phyloP scores from a whole-genome alignment of 2,888 invertebrate genomes.

The Noctuana brunneofusca region DNA sequence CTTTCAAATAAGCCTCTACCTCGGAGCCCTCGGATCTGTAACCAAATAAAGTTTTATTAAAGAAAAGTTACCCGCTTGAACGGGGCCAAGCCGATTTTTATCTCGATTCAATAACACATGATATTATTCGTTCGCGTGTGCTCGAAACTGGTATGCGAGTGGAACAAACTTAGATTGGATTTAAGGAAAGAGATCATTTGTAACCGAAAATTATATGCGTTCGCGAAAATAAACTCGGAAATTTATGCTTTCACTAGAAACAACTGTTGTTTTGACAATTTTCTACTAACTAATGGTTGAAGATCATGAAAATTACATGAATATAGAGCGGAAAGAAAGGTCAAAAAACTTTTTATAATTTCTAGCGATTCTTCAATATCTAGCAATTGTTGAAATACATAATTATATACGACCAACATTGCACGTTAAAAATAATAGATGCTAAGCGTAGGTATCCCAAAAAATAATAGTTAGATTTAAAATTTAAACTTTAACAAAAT shows the following conservation, averaged over 20 bases:
- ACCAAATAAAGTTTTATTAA: constrained; percentile 67
- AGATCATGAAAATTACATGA: background rate
- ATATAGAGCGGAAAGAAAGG: background rate
- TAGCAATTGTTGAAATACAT: too few relatives aligned
- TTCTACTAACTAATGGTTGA: background rate
- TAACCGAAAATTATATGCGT: constrained; percentile 15
- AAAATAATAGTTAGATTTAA: too few relatives aligned
- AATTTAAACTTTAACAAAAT: background rate
- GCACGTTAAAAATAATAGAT: too few relatives aligned
- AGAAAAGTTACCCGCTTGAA: constrained; percentile 57
- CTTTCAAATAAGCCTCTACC: constrained; percentile 56
- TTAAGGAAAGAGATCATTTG: constrained; percentile 23
- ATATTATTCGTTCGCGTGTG: constrained; percentile 58
- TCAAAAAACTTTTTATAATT: background rate
- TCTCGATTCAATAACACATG: constrained; percentile 50
- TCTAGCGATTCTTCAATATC: too few relatives aligned
- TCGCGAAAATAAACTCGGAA: constrained; percentile 21
- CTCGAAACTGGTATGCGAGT: constrained; percentile 35
- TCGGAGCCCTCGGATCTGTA: constrained; percentile 51
- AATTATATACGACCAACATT: too few relatives aligned
- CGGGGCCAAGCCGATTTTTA: constrained; percentile 43
- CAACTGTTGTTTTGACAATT: background rate
- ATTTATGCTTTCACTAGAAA: constrained; percentile 12
- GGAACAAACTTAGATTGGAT: constrained; percentile 28
- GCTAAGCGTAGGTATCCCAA: too few relatives aligned